Conservation (phyloP, 2,888 invertebrate genomes). For the Caenorhabditis zanzibari region DNA sequence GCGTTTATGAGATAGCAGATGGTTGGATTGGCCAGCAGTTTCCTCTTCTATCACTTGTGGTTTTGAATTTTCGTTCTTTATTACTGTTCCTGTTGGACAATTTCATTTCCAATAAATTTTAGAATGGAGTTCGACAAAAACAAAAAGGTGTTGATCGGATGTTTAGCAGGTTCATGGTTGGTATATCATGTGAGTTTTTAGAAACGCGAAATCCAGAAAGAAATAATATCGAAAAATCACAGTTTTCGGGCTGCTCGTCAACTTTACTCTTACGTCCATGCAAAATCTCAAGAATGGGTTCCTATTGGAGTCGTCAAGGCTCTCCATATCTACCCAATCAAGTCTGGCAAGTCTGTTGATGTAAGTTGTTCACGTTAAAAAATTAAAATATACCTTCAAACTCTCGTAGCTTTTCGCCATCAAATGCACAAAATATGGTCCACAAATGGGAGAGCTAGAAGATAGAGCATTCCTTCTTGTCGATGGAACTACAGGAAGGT, state of each 20-base stretch:
- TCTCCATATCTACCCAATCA: conserved; percentile 70
- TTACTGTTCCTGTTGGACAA: too few species aligned
- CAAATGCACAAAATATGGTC: conserved; percentile 63
- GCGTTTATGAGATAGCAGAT: too few species aligned
- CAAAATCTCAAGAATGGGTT: conserved; percentile 58
- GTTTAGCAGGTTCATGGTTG: conserved; percentile 65
- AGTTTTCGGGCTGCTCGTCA: conserved; percentile 35
- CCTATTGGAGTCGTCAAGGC: conserved; percentile 69
- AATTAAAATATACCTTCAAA: too few species aligned
- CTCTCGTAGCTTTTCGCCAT: conserved; percentile 72
- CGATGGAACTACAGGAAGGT: conserved; percentile 21
- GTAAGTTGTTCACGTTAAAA: conserved; percentile 22
- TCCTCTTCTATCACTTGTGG: too few species aligned
- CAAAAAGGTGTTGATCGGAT: conserved; percentile 59
- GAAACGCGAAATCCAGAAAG: too few species aligned
- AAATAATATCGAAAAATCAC: too few species aligned
- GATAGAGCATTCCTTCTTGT: conserved; percentile 68
- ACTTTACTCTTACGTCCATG: conserved; percentile 30
- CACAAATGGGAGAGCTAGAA: conserved; percentile 55
- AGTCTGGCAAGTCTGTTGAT: conserved; percentile 57
- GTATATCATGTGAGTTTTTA: conserved; percentile 64
- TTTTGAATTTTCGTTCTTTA: too few species aligned
- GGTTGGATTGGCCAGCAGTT: too few species aligned
- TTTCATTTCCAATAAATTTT: too few species aligned
- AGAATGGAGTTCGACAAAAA: conserved; percentile 54